phyloP scores from a whole-genome alignment of 1,140 invertebrate species.

The Leptinotarsa defecta region DNA sequence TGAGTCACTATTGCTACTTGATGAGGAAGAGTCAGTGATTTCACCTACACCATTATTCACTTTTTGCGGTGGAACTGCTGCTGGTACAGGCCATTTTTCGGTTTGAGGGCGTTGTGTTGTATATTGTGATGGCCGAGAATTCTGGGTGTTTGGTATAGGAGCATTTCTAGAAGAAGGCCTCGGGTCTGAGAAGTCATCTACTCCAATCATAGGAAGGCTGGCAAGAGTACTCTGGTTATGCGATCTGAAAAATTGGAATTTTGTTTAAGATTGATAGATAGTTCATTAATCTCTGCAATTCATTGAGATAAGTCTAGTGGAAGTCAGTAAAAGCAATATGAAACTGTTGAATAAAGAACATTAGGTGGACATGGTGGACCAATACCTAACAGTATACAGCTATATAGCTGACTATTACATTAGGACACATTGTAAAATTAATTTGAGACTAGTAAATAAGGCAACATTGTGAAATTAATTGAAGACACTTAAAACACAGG shows the following conservation, averaged over 20 bases:
- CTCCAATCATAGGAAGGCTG: slow-evolving; percentile 76
- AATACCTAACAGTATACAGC: no score
- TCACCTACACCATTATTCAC: slow-evolving; percentile 47
- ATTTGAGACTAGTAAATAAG: no score
- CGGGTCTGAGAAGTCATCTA: slow-evolving; percentile 63
- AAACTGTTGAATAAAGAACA: no score
- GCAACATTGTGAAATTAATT: no score
- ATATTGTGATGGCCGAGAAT: slow-evolving; percentile 15
- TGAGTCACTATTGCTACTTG: slow-evolving; percentile 52
- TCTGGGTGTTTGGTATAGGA: slow-evolving; percentile 23
- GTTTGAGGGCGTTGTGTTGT: slow-evolving; percentile 29
- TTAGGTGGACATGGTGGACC: no score
- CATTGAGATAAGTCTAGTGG: no score
- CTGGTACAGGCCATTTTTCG: slow-evolving; percentile 35
- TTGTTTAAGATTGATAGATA: neutral
- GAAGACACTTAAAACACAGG: no score
- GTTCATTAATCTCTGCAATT: slow-evolving; percentile 22
- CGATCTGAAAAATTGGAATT: slow-evolving; percentile 43
- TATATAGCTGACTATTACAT: no score
- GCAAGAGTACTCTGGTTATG: slow-evolving; percentile 65
- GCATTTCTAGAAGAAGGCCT: slow-evolving; percentile 39
- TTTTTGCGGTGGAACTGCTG: slow-evolving; percentile 4
- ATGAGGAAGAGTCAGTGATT: slow-evolving; percentile 51
- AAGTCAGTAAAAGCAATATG: no score
- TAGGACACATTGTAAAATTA: no score